These are phyloP conservation scores for Nasonia longicornis DNA, from an alignment of 1,140 invertebrate species.

Conservation along the genomic window DNA sequence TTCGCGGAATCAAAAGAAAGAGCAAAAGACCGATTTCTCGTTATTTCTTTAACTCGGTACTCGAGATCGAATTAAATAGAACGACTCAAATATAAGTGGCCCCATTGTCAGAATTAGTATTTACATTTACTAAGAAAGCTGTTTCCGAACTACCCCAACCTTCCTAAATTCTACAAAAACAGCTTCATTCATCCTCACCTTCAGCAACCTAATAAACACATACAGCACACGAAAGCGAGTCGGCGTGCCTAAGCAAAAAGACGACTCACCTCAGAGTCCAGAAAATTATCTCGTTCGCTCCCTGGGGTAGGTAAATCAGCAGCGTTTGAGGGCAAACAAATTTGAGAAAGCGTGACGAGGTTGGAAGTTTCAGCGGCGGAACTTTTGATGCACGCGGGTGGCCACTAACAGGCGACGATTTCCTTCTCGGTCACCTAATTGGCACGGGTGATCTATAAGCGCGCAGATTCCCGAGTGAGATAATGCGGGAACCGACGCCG, in stretches of 20 bases:
- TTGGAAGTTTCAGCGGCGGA: neutral
- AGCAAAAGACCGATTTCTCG: no score
- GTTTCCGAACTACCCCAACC: neutral
- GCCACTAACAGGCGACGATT: neutral
- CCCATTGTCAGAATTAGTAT: neutral
- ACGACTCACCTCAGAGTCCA: neutral
- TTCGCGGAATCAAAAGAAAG: no score
- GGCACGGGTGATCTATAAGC: conserved; percentile 1
- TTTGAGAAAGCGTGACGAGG: conserved; percentile 30
- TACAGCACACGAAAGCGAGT: neutral
- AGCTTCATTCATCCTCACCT: neutral
- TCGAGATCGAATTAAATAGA: no score
- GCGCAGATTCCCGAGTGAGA: neutral
- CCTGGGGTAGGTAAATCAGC: neutral
- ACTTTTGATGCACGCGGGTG: conserved; percentile 23
- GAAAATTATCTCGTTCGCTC: conserved; percentile 19
- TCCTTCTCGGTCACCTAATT: conserved; percentile 17
- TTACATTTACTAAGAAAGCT: neutral
- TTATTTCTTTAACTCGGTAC: no score
- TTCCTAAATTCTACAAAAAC: neutral
- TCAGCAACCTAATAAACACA: neutral
- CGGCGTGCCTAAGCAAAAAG: neutral
- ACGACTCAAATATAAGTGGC: no score
- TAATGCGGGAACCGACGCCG: neutral
- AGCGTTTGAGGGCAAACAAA: conserved; percentile 24